Conservation (phyloP, 1,140 invertebrate species). For the Cotesia chilonis region DNA sequence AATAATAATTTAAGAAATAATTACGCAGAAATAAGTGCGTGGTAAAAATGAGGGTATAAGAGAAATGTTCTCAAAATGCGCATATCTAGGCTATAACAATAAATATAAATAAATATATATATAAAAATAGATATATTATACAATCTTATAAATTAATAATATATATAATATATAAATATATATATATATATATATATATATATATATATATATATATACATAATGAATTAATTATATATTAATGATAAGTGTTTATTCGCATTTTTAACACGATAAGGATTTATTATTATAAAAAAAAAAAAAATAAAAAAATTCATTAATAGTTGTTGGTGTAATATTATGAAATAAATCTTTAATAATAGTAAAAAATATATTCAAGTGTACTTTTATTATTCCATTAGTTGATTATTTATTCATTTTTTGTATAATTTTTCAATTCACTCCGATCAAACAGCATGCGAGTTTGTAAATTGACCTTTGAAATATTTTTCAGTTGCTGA, state of each 20-base stretch:
- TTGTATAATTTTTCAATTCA: not conserved
- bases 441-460: conserved; percentile 2
- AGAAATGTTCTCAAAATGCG: conserved; percentile 8
- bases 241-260: conserved; percentile 63
- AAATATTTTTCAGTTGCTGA: not conserved
- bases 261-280: conserved; percentile 64
- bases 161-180: conserved; percentile 29
- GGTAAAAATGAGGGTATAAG: conserved; percentile 8
- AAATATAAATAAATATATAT: not conserved
- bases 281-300: conserved; percentile 53
- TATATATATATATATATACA: conserved; percentile 22
- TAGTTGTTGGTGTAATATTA: conserved; percentile 67
- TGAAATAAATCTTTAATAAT: conserved; percentile 66
- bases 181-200: not conserved
- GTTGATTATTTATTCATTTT: not conserved
- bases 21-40: conserved; percentile 5
- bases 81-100: conserved; percentile 4
- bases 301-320: conserved; percentile 58
- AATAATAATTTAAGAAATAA: not conserved
- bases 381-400: not conserved
- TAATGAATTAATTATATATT: conserved; percentile 51
- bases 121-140: conserved; percentile 1
- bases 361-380: conserved; percentile 36
- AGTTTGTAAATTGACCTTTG: conserved; percentile 6
- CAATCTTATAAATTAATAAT: conserved; percentile 8